Evolutionary conservation across 2,797 vertebrate genomes (phyloP).

Genomic region (Takifugu rubripes): DNA sequence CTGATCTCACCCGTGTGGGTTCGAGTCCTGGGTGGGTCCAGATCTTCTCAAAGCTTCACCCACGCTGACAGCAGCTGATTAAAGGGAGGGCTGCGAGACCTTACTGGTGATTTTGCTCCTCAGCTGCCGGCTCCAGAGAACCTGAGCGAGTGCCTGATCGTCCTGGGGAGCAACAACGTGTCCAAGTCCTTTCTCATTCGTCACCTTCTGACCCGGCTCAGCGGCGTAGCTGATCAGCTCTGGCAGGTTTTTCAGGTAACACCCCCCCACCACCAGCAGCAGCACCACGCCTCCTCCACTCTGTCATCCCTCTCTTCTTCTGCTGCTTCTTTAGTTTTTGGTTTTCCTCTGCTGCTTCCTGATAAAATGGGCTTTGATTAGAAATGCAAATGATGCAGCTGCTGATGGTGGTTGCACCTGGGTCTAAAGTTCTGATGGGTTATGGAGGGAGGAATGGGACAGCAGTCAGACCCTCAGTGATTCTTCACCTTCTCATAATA

Average conservation of each 20-base stretch:
- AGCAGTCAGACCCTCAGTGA: no score
- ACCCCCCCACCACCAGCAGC: slow-evolving; percentile 4
- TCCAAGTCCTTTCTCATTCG: slow-evolving; percentile 74
- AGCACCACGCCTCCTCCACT: neutral
- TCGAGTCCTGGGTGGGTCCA: no score
- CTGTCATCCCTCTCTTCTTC: neutral
- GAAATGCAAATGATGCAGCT: no score
- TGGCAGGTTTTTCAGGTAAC: slow-evolving; percentile 78
- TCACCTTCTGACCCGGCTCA: slow-evolving; percentile 78
- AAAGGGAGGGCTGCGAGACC: no score
- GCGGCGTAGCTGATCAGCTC: slow-evolving; percentile 74
- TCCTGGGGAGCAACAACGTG: slow-evolving; percentile 75
- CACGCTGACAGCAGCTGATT: no score
- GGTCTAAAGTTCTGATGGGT: no score
- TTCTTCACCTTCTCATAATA: no score
- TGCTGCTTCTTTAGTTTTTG: slow-evolving; percentile 1
- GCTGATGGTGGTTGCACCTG: no score
- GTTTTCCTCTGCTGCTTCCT: neutral
- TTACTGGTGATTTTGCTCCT: neutral
- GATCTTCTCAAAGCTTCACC: no score
- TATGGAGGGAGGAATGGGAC: no score
- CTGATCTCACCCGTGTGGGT: no score
- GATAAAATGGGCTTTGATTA: neutral
- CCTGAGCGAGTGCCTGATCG: slow-evolving; percentile 69
- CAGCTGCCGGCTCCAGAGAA: slow-evolving; percentile 26